Conservation (phyloP, 2,113 vertebrate genomes). For the Oophaga pumilio region DNA sequence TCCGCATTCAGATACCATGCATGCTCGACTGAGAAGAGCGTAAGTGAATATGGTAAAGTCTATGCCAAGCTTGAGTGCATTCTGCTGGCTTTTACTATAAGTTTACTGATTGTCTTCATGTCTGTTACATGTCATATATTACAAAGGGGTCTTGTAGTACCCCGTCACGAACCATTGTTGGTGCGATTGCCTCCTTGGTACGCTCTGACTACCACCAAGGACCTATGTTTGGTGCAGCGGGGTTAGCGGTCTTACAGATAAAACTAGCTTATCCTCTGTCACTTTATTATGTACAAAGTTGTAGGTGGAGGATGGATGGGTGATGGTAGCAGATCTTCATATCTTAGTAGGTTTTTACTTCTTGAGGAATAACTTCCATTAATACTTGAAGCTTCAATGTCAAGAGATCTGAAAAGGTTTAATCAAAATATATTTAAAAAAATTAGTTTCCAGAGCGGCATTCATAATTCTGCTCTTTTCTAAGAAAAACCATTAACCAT, state of each 20-base stretch:
- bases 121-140: no score
- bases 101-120: no score
- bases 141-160: no score
- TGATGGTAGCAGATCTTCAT: not conserved
- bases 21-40: no score
- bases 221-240: not conserved
- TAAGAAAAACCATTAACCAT: no score
- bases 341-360: constrained; percentile 71
- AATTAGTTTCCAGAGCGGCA: not conserved
- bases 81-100: no score
- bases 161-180: no score
- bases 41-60: no score
- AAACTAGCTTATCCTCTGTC: not conserved
- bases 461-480: not conserved
- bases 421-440: not conserved
- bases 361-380: constrained; percentile 72
- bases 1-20: no score
- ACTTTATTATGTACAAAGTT: not conserved
- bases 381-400: constrained; percentile 71
- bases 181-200: no score
- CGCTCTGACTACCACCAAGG: not conserved
- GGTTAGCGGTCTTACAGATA: not conserved
- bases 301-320: not conserved
- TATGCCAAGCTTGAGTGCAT: no score
- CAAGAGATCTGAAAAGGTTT: constrained; percentile 63